Conservation (phyloP, 2,888 invertebrate species). For the Oxyscelio sp. region DNA sequence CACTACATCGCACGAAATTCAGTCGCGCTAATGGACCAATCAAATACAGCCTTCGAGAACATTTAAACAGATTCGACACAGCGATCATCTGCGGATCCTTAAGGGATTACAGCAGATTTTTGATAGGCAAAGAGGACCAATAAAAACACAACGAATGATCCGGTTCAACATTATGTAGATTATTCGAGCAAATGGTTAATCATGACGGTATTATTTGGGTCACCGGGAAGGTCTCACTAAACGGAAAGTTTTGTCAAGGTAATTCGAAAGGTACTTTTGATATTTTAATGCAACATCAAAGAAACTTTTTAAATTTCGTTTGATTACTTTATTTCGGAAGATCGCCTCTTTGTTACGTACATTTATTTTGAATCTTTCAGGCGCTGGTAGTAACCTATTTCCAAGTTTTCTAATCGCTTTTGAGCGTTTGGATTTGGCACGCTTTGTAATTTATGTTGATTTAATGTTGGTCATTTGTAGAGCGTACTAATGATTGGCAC, state of each 20-base stretch:
- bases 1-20: slow-evolving; percentile 52
- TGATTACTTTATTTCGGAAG: slow-evolving; percentile 2
- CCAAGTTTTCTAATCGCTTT: background rate
- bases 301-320: background rate
- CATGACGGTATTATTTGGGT: slow-evolving; percentile 11
- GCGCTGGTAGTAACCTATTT: slow-evolving; percentile 3
- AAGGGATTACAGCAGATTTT: slow-evolving; percentile 8
- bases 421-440: no score
- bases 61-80: slow-evolving; percentile 36
- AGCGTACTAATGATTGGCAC: no score
- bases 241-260: slow-evolving; percentile 48
- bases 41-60: slow-evolving; percentile 46
- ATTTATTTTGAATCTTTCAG: background rate
- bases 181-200: slow-evolving; percentile 10
- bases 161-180: slow-evolving; percentile 1
- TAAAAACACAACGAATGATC: background rate
- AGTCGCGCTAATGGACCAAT: slow-evolving; percentile 74
- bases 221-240: slow-evolving; percentile 26
- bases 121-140: background rate
- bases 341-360: background rate
- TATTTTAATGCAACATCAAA: slow-evolving; percentile 1
- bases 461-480: no score
- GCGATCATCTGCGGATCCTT: slow-evolving; percentile 25
- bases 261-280: slow-evolving; percentile 41
- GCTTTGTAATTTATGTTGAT: no score